Percentiles rank a stretch among this genome's conserved stretches.
These are phyloP conservation scores for Poeciliopsis paucimaculata DNA, from an alignment of 2,797 vertebrate species.

Conservation along the genomic window DNA sequence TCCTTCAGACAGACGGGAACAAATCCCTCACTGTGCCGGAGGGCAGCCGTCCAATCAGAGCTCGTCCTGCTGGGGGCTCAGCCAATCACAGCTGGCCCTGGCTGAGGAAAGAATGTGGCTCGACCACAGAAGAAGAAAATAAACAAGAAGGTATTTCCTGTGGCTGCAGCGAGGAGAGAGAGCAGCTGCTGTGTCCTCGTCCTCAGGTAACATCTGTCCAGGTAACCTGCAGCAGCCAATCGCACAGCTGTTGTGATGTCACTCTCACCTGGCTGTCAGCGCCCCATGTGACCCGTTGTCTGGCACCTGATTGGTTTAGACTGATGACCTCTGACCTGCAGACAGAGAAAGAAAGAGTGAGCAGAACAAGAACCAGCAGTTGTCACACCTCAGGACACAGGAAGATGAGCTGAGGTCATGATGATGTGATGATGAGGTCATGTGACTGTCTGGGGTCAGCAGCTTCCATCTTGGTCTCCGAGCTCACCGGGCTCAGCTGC, in stretches of 20 bases:
- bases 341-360: neutral
- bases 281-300: neutral
- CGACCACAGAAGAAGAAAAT: constrained; percentile 57
- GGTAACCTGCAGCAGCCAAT: neutral
- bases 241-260: neutral
- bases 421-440: neutral
- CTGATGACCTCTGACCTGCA: neutral
- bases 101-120: constrained; percentile 38
- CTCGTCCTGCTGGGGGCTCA: neutral
- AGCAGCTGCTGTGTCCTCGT: neutral
- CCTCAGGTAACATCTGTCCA: neutral
- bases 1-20: neutral
- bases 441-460: neutral
- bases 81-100: constrained; percentile 39
- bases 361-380: neutral
- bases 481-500: neutral
- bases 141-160: constrained; percentile 60
- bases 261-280: neutral
- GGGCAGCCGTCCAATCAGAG: constrained; percentile 35
- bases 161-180: constrained; percentile 13
- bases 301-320: neutral
- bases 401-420: neutral
- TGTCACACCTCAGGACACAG: neutral
- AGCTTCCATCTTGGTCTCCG: neutral
- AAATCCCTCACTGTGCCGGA: neutral